phyloP scores from a whole-genome alignment of 1,140 invertebrate species.

The Drosophila burlai region DNA sequence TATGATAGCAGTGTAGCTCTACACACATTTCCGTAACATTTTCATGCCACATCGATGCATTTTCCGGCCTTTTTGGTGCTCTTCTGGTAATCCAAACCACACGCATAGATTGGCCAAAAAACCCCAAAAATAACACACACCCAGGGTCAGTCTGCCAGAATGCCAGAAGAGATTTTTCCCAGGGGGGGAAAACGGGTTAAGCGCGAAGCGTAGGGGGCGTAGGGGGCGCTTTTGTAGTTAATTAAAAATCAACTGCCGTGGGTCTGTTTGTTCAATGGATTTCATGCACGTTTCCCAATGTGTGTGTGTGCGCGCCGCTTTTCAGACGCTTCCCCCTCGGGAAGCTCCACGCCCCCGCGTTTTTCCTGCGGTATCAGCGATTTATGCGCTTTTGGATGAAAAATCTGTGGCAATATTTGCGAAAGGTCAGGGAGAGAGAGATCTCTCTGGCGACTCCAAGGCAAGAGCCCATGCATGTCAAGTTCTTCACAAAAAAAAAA shows the following conservation, averaged over 20 bases:
- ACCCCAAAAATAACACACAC: conserved; percentile 47
- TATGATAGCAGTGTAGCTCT: conserved; percentile 68
- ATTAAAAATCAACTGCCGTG: conserved; percentile 85
- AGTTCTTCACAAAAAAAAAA: conserved; percentile 21
- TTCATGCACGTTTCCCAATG: conserved; percentile 79
- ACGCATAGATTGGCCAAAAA: conserved; percentile 36
- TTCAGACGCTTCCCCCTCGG: conserved; percentile 13
- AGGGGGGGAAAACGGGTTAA: conserved; percentile 27
- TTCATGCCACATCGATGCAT: conserved; percentile 15
- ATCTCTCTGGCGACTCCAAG: conserved; percentile 40
- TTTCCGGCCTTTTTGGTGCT: conserved; percentile 2
- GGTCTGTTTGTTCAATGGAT: conserved; percentile 85
- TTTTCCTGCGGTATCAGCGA: conserved; percentile 77
- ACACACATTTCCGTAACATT: conserved; percentile 42
- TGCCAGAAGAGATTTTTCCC: conserved; percentile 5
- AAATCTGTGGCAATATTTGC: conserved; percentile 81
- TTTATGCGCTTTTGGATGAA: conserved; percentile 84
- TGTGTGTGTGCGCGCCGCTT: conserved; percentile 18
- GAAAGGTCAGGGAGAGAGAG: conserved; percentile 23
- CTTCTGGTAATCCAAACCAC: conserved; percentile 54
- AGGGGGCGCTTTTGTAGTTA: conserved; percentile 83
- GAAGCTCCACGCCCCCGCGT: conserved; percentile 17
- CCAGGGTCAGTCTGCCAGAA: conserved; percentile 10
- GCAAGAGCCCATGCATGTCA: conserved; percentile 51
- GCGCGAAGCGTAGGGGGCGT: conserved; percentile 21